These are phyloP conservation scores for Hexactinellida sp. DNA, from an alignment of 37 sponge, comb jelly and placozoan genomes.

Conservation along the genomic window DNA sequence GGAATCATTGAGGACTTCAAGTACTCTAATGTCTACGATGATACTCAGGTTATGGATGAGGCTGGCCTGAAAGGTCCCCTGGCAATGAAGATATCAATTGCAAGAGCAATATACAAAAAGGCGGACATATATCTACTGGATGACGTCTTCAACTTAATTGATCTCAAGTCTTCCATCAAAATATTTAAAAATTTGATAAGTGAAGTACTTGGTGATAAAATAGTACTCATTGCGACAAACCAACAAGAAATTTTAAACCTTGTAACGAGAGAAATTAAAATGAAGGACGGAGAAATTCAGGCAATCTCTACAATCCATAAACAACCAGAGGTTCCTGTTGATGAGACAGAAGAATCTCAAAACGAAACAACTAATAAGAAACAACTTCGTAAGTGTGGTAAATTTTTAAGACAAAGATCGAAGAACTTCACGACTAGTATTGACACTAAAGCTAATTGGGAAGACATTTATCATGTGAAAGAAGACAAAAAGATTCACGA, in stretches of 20 bases:
- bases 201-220: not conserved
- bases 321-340: not conserved
- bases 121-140: not conserved
- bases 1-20: not conserved
- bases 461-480: not conserved
- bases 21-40: not conserved
- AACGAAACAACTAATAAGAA: not conserved
- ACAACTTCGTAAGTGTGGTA: not conserved
- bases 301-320: not conserved
- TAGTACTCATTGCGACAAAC: not conserved
- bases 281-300: not conserved
- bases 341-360: not conserved
- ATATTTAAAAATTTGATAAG: not conserved
- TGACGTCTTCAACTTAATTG: not conserved
- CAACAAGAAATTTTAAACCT: constrained; percentile 1
- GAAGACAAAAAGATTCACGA: not conserved
- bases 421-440: not conserved
- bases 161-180: not conserved
- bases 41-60: constrained; percentile 9
- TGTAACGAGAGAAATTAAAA: not conserved
- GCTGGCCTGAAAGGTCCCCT: not conserved
- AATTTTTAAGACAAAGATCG: not conserved
- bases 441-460: not conserved
- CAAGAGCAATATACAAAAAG: not conserved
- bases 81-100: constrained; percentile 1